These are phyloP conservation scores for Dolichotis patagonum DNA, from an alignment of 2,113 vertebrate species.

Conservation along the genomic window DNA sequence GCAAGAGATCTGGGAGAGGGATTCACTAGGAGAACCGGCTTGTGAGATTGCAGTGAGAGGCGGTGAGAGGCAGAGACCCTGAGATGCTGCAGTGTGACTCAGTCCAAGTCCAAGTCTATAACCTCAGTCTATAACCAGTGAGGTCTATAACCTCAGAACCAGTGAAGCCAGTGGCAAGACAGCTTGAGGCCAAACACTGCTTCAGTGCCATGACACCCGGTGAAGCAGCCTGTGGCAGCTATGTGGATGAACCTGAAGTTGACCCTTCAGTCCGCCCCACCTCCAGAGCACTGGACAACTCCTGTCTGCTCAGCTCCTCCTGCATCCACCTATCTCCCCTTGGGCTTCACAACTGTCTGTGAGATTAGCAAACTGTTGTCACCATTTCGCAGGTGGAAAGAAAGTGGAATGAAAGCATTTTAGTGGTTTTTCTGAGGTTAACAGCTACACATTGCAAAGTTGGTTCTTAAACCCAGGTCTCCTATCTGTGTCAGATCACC, in stretches of 20 bases:
- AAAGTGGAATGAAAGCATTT: background rate
- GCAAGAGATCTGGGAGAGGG: background rate
- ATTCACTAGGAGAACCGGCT: background rate
- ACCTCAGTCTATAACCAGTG: too few relatives aligned
- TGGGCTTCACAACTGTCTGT: background rate
- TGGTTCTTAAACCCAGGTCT: background rate
- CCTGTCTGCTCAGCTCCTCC: background rate
- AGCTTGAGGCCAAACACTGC: background rate
- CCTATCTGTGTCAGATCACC: background rate
- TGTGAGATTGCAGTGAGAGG: background rate
- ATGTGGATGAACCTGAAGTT: background rate
- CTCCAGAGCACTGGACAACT: accelerated
- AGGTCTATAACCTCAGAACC: background rate
- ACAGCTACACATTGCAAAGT: background rate
- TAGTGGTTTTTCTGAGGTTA: background rate
- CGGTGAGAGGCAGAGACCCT: background rate
- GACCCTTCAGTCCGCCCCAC: background rate
- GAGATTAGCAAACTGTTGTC: background rate
- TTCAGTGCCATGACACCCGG: background rate
- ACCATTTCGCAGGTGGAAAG: background rate
- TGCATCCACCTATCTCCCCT: background rate
- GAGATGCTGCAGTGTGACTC: background rate
- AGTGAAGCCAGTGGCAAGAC: background rate
- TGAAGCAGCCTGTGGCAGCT: too few relatives aligned
- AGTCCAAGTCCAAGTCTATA: background rate